These are phyloP conservation scores for Calameuta pallipes DNA, from an alignment of 2,888 invertebrate species.

Conservation along the genomic window DNA sequence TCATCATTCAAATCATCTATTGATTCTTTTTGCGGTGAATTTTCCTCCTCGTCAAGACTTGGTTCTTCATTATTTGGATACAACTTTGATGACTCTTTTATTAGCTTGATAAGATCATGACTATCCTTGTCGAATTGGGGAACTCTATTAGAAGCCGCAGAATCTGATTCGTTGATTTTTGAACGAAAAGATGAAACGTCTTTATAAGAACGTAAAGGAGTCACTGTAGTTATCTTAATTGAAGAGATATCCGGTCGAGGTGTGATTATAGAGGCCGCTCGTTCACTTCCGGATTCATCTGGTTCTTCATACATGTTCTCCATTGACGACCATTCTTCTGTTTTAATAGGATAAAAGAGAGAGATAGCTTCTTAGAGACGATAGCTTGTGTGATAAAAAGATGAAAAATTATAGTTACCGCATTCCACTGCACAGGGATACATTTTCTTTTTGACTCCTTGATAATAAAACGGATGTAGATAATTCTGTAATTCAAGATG, in stretches of 20 bases:
- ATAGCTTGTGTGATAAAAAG: neutral
- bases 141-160: neutral
- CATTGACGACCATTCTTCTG: neutral
- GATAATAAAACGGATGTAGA: constrained; percentile 18
- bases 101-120: neutral
- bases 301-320: neutral
- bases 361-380: neutral
- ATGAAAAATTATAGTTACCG: constrained; percentile 5
- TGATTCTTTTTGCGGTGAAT: constrained; percentile 1
- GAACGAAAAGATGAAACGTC: constrained; percentile 8
- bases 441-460: constrained; percentile 14
- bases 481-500: constrained; percentile 13
- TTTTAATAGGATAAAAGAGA: neutral
- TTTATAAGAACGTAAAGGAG: constrained; percentile 10
- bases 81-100: neutral
- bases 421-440: constrained; percentile 21
- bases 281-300: neutral
- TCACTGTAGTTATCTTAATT: constrained; percentile 17
- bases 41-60: constrained; percentile 8
- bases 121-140: neutral
- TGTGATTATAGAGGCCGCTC: constrained; percentile 4
- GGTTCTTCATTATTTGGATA: neutral
- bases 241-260: constrained; percentile 13
- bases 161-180: constrained; percentile 9
- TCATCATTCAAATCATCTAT: constrained; percentile 5